Evolutionary conservation across 2,113 vertebrate species (phyloP), one percentile per base, ranked within the genome.

Genomic region (Kobus ellipsiprymnus): DNA sequence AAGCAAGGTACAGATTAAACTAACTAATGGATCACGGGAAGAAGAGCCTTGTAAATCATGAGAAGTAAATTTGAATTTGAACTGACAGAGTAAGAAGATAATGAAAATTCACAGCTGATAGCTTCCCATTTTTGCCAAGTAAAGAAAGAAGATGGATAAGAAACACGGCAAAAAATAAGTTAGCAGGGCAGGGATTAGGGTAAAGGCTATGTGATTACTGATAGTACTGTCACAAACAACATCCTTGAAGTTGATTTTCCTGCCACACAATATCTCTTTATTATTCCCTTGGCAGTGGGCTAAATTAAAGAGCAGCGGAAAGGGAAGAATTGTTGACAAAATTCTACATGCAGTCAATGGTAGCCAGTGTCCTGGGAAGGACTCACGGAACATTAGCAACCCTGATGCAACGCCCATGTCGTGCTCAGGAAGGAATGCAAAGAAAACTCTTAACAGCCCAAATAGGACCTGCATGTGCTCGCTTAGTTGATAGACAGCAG

Each of bases 171-270:
- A 88, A 64, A 95, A 89, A 40, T 29, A 15, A 74, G 30, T 13
- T 54, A 3, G 2, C 9, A 36, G 7, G n/a, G 11, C 8, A 57
- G 36, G 17, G 11, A 3, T 64, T 36, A 2, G 13, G 33, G 64
- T 2, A 74, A 21, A 36, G 16, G 21, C 29, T 29, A 2, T 2
- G 6, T 21, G 11, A 60, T 21, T 30, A 30, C 33, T 59, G 36
- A 95, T 25, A 55, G 13, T 30, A 33, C 13, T 85, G 57, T 86
- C n/a, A 81, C 6, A 40, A 57, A 15, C 77, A 87, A 46, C n/a
- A 40, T 88, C 60, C 40, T 44, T 71, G 90, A 86, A 96, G 96
- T 44, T 44, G 80, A 96, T 95, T 96, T 96, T 91, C 46, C 85
- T 96, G 74, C 25, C 44, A 91, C 40, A 60, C 78, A 90, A 87